Base-by-base conservation (phyloP, 2,113 vertebrate genomes). In the Picathartes gymnocephalus region DNA sequence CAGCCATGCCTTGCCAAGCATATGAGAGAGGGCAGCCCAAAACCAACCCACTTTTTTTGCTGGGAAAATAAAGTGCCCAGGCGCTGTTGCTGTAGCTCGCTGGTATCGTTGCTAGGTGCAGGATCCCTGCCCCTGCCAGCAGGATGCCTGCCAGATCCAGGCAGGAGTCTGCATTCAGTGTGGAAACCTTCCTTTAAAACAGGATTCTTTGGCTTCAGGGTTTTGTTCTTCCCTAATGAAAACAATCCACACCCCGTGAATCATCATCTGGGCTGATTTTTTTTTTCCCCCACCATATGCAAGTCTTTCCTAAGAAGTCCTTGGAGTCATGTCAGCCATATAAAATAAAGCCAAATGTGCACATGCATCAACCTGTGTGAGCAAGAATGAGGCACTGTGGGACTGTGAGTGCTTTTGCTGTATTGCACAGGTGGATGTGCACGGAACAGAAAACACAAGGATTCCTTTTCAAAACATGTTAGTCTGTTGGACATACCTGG, bases 161-260 rank as follows among this genome's bases (percentile, higher is more conserved):
- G n/a, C 86, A 60, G 65, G 57, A 56, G 22, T 35, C 78, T 61
- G 66, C 45, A 11, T 66, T 73, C 87, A 13, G 13, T 20, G 12
- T 86, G 90, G 82, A 92, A 93, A 69, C 44, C 60, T 72, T 30
- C 50, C 78, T 85, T 86, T 74, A 37, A 81, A 90, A 83, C 9
- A 70, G 40, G 27, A 65, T 79, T 85, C 58, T 80, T 91, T 89
- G 64, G 58, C 79, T 88, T 50, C 39, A 5, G 53, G 68, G 68
- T 78, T 88, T 93, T 94, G 69, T 86, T 95, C 72, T 90, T 83
- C 86, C 53, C 53, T 15, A 27, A 54, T 30, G 69, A 78, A 96
- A 97, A 92, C 92, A 88, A 33, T 78, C 85, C 93, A 73, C 80
- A 3, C 93, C 90, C 82, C 30, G 6, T 95, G 92, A 97, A 78